Evolutionary conservation across 2,113 vertebrate species (phyloP), one percentile per base, ranked within the genome.

Genomic region (Spermophilus dauricus): DNA sequence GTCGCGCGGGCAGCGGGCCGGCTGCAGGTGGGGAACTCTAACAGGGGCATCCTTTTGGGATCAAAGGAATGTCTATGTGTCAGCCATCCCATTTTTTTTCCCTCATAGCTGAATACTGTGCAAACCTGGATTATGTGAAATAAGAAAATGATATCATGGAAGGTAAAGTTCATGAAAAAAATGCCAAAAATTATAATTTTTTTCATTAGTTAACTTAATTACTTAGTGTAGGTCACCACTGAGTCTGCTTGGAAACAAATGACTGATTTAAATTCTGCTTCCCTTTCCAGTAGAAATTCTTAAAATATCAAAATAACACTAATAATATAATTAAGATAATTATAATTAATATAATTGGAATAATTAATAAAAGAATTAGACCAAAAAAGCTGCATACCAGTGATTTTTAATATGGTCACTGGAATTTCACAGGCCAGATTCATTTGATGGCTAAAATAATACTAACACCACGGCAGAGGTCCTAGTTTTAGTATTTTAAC

Each of bases 241-340:
- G 42, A 82, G 89, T 69, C 30, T 84, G 65, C 24, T 81, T 65
- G 91, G 63, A 63, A 58, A 63, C 45, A 87, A 84, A 26, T 83
- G 45, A 88, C 3, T 73, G 53, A 39, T 94, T 63, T 82, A 32
- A 63, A 94, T 88, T 94, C 80, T 88, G 30, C 18, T 69, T 85
- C 45, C 69, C 42, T 94, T 61, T 84, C 37, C 80, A 39, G 30
- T 86, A 93, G 56, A 89, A 75, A 86, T 85, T 86, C 24, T 92
- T 92, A 58, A 92, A 86, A 86, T 96, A 73, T 63, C 91, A 32
- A 73, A 92, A 72, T 91, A 88, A 76, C 82, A 73, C 77, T 73
- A 70, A 63, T 58, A 42, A 63, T 58, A 42, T 81, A 85, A 51
- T 48, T 92, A 83, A 93, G 53, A 63, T 77, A 80, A 61, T 69